Percentiles rank a stretch among this genome's conserved stretches.
phyloP scores from a whole-genome alignment of 2,113 vertebrate species.

The Serilophus lunatus region DNA sequence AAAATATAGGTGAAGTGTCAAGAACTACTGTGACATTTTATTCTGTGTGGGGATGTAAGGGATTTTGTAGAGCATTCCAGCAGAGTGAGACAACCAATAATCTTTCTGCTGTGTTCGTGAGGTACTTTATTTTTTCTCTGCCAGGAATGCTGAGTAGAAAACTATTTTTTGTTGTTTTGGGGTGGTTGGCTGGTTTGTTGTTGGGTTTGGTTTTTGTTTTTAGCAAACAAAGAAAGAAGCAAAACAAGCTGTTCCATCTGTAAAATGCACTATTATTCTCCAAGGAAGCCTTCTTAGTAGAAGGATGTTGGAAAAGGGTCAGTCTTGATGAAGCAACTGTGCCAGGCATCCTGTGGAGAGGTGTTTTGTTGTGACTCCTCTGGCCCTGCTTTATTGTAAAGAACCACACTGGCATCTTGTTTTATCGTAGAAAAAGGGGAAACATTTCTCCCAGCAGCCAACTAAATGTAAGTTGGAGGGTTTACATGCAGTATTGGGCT shows the following conservation, averaged over 20 bases:
- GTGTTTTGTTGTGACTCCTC: neutral
- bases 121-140: neutral
- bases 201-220: neutral
- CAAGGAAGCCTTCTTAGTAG: neutral
- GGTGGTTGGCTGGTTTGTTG: neutral
- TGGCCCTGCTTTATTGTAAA: neutral
- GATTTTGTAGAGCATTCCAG: slow-evolving; percentile 44
- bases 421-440: neutral
- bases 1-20: slow-evolving; percentile 22
- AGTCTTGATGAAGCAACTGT: neutral
- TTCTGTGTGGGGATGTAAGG: neutral
- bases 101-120: neutral
- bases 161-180: neutral
- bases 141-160: neutral
- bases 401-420: neutral
- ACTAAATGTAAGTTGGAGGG: accelerated
- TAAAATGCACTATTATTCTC: neutral
- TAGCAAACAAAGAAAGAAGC: neutral
- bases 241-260: slow-evolving; percentile 5
- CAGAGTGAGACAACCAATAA: neutral
- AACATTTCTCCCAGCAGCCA: neutral
- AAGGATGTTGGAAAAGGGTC: neutral
- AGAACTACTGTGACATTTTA: slow-evolving; percentile 13
- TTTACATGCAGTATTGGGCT: neutral
- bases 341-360: neutral